These are phyloP conservation scores for Montipora sp. DNA, from an alignment of 64 coral and sea anemone species.

Conservation along the genomic window DNA sequence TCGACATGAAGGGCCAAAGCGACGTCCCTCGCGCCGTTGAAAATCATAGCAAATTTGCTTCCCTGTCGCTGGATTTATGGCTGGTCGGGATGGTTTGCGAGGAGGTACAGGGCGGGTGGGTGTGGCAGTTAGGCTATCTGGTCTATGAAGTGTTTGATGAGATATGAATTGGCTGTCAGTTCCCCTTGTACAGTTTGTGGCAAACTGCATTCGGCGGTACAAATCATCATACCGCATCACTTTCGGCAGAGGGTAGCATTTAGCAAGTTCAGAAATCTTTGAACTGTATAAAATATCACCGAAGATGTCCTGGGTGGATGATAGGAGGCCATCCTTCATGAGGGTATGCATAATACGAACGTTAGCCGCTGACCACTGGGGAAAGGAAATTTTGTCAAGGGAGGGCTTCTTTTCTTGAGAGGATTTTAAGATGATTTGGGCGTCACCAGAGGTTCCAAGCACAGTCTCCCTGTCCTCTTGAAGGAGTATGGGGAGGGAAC, in stretches of 20 bases:
- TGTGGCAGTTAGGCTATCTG: background rate
- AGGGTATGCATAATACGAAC: constrained; percentile 63
- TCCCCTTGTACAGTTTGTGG: constrained; percentile 48
- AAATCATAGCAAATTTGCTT: constrained; percentile 61
- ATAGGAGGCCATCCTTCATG: constrained; percentile 17
- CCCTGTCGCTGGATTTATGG: constrained; percentile 49
- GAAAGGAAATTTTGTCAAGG: constrained; percentile 37
- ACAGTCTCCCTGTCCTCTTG: background rate
- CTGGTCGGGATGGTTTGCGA: constrained; percentile 33
- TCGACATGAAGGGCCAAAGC: constrained; percentile 43
- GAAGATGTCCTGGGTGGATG: constrained; percentile 35
- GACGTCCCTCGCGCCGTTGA: constrained; percentile 41
- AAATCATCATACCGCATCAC: constrained; percentile 58
- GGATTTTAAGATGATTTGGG: background rate
- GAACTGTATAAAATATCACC: constrained; percentile 49
- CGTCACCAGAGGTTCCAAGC: constrained; percentile 5
- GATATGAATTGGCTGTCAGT: constrained; percentile 45
- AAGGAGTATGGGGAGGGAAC: background rate
- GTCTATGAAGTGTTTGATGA: constrained; percentile 31
- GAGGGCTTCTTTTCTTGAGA: background rate
- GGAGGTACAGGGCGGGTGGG: background rate
- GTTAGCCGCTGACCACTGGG: constrained; percentile 53
- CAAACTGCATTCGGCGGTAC: constrained; percentile 20
- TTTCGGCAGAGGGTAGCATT: constrained; percentile 24
- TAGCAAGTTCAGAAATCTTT: constrained; percentile 43